Evolutionary conservation across 2,888 invertebrate genomes (phyloP).

Genomic region (Clitarchus hookeri): DNA sequence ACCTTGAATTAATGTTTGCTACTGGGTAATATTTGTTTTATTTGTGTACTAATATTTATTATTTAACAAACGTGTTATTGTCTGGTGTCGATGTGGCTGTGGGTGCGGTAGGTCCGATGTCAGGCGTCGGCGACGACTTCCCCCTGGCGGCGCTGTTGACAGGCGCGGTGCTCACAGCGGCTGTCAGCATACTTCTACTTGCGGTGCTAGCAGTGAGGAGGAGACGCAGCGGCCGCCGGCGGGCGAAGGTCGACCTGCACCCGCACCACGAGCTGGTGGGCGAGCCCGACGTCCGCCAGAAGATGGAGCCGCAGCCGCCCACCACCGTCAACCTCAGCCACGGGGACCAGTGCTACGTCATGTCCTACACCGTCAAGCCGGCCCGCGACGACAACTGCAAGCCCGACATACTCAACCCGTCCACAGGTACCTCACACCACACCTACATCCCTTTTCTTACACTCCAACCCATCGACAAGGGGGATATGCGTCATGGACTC

Average conservation of each 20-base stretch:
- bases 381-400: constrained; percentile 53
- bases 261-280: constrained; percentile 29
- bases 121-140: constrained; percentile 54
- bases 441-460: constrained; percentile 6
- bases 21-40: too few species aligned
- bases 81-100: constrained; percentile 48
- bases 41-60: neutral
- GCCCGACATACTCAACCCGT: constrained; percentile 81
- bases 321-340: constrained; percentile 66
- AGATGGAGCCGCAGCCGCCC: constrained; percentile 55
- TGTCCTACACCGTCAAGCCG: constrained; percentile 82
- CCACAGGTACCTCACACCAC: constrained; percentile 54
- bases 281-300: constrained; percentile 50
- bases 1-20: too few species aligned
- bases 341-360: constrained; percentile 79
- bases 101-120: constrained; percentile 48
- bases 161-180: constrained; percentile 68
- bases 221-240: constrained; percentile 54
- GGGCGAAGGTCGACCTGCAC: constrained; percentile 42
- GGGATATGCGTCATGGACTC: too few species aligned
- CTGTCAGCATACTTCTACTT: constrained; percentile 65
- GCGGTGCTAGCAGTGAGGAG: constrained; percentile 68
- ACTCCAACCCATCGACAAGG: too few species aligned
- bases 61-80: constrained; percentile 47
- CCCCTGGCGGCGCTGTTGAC: constrained; percentile 72